Percentiles rank a stretch among this genome's conserved stretches.
These are phyloP conservation scores for Microcebus tavaratra DNA, from an alignment of 2,113 vertebrate species.

Conservation along the genomic window DNA sequence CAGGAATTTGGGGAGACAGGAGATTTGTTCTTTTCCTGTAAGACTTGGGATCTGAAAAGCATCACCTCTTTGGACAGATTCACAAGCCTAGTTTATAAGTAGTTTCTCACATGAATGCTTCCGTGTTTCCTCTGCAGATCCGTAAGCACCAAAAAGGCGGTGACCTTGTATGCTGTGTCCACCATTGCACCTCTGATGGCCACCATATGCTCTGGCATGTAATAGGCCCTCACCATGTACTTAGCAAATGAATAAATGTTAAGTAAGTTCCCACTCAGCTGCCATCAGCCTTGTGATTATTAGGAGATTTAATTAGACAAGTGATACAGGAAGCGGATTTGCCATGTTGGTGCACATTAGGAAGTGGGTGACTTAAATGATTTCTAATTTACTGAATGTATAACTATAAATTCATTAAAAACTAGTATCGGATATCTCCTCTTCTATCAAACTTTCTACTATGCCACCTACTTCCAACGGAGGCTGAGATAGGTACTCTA, in stretches of 20 bases:
- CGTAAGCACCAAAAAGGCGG: background rate
- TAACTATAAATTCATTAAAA: background rate
- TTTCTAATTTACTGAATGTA: background rate
- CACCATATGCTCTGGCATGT: background rate
- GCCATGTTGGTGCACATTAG: background rate
- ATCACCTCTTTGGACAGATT: constrained; percentile 59
- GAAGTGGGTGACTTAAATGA: background rate
- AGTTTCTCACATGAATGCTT: background rate
- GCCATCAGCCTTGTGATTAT: background rate
- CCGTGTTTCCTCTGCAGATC: background rate
- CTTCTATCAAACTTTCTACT: background rate
- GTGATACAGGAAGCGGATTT: background rate
- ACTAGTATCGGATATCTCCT: too few species aligned
- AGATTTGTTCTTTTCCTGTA: constrained; percentile 63
- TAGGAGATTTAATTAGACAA: background rate
- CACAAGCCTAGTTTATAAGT: background rate
- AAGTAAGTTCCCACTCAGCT: background rate
- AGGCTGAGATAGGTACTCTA: background rate
- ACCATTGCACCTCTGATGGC: background rate
- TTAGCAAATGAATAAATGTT: background rate
- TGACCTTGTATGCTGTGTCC: background rate
- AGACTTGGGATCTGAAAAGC: constrained; percentile 48
- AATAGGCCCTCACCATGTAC: background rate
- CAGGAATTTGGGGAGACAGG: constrained; percentile 57
- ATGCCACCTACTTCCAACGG: background rate